A percentile compares a stretch with the other conserved stretches of the same genome.
Conservation (phyloP, 2,113 vertebrate species). For the Psephotus haematonotus region DNA sequence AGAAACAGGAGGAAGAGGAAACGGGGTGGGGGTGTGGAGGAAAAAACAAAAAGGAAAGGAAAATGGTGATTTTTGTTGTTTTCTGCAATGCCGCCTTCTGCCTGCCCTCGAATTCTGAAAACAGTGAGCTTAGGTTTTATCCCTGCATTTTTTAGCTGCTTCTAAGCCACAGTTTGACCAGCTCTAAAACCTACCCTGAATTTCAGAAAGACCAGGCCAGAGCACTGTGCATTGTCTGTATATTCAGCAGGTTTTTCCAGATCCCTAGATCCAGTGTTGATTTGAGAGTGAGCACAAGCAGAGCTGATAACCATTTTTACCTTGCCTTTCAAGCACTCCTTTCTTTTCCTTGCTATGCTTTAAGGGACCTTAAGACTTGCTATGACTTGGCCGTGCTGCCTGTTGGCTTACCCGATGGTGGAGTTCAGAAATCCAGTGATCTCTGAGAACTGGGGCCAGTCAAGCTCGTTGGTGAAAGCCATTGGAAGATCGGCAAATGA, state of each 20-base stretch:
- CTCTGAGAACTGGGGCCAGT: conserved; percentile 82
- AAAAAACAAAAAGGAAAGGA: not conserved
- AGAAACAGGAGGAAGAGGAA: not conserved
- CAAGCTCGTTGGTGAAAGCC: conserved; percentile 68
- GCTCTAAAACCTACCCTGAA: not conserved
- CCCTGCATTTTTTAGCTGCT: not conserved
- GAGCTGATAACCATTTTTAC: not conserved
- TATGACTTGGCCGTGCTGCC: not conserved
- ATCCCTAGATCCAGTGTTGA: not conserved
- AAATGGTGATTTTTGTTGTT: not conserved
- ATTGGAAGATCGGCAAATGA: conserved; percentile 69
- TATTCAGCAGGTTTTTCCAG: not conserved
- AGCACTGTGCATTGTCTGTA: not conserved
- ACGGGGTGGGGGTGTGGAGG: not conserved
- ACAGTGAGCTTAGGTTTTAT: not conserved
- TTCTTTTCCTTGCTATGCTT: not conserved
- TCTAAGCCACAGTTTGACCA: not conserved
- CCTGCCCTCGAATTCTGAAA: not conserved
- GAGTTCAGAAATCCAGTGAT: conserved; percentile 77
- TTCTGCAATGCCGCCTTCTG: not conserved
- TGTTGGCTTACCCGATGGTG: conserved; percentile 66
- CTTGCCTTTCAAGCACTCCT: not conserved
- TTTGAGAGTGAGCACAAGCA: not conserved
- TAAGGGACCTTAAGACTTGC: not conserved
- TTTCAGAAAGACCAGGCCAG: not conserved